Base-by-base conservation (phyloP, 2,797 vertebrate species). In the Bradypodion ventrale region DNA sequence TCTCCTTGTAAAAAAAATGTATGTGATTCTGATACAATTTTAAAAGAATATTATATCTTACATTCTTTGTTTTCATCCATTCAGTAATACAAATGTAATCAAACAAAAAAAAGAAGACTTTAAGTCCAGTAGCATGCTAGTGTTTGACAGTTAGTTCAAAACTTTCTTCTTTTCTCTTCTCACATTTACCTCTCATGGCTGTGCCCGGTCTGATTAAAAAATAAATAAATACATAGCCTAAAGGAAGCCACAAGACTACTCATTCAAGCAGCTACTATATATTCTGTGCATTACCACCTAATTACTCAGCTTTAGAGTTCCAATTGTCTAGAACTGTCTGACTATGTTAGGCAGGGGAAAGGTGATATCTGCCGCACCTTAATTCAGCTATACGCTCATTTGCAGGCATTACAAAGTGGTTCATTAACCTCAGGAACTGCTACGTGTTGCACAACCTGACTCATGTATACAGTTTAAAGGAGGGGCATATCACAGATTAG, bases 251-350 rank as follows among this genome's bases (percentile, higher is more conserved):
- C 72, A 77, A 72, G 88, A 88, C 80, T 91, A 73, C 82, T 86
- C 79, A 81, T 15, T 88, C 56, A 87, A 80, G 86, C 81, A 83
- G 90, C 86, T 93, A 1, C 0, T 82, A 89, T 91, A 89, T 91
- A 86, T 76, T 49, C 85, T 5, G 10, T 77, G 29, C 93, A 91
- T 96, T 95, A 96, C 87, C 90, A 74, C 84, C 88, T 76, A 19
- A 80, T 98, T 97, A 98, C 96, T 98, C 97, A 98, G 91, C 90
- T 94, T 95, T 93, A 89, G 86, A 85, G 89, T 88, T 91, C 86
- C 90, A 89, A 92, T 89, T 84, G 91, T 94, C 95, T 93, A 89
- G 87, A 86, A 89, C 89, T 32, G 94, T 93, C 95, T 95, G 92
- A 91, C 89, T 88, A 44, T 89, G 80, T 83, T 82, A 92, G 94